Evolutionary conservation across 2,797 vertebrate genomes (phyloP).

Genomic region (Cossypha niveicapilla): DNA sequence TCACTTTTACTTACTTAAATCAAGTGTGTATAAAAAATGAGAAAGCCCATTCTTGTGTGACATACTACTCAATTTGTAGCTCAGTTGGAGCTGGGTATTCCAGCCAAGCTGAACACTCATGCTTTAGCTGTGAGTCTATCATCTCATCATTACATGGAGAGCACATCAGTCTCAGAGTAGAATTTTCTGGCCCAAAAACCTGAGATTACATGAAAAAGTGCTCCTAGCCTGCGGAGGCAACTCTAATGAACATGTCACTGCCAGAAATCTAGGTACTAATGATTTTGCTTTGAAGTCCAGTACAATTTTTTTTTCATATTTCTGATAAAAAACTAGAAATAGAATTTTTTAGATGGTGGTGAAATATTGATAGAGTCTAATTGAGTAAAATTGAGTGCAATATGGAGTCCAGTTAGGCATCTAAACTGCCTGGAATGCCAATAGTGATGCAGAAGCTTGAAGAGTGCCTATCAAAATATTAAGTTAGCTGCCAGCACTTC

Average conservation of each 20-base stretch:
- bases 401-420: background rate
- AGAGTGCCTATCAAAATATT: background rate
- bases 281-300: background rate
- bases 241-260: background rate
- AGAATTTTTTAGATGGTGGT: background rate
- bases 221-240: background rate
- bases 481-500: background rate
- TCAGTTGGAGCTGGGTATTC: background rate
- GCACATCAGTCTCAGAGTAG: background rate
- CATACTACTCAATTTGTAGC: background rate
- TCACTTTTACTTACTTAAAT: background rate
- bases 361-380: background rate
- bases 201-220: background rate
- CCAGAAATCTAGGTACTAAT: background rate
- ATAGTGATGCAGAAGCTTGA: background rate
- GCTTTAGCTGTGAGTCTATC: background rate
- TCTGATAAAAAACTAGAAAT: background rate
- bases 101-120: background rate
- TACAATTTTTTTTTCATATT: background rate
- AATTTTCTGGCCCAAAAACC: background rate
- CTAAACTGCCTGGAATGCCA: background rate
- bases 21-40: background rate
- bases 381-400: background rate
- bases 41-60: background rate
- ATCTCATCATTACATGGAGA: background rate